Evolutionary conservation across 23 tunicate genomes (phyloP), one percentile per base, ranked within the genome.

Genomic region (Aplidium turbinatum): DNA sequence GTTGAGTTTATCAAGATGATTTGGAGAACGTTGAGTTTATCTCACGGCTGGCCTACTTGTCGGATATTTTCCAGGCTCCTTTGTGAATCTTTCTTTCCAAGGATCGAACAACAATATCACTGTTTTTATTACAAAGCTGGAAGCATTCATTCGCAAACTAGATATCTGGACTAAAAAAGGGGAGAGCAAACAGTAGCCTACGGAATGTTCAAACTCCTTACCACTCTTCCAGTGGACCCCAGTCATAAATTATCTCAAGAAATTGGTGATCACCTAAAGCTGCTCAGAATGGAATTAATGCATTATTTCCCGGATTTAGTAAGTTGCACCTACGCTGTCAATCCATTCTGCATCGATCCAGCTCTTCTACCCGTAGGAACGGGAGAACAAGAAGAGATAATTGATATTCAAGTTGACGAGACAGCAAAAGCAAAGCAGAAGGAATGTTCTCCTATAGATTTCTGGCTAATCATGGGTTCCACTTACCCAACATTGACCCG

Each of bases 371-470:
- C 63, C 58, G 73, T 78, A 46, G 78, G 78, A 73, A 55, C 67
- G 23, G 47, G 82, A 62, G 73, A 78, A 63, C 73, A 78, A 78
- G 82, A 63, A 73, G 73, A 78, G 48, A 78, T 63, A 9, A 78
- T 63, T 64, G 82, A 78, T 62, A 78, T 64, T 63, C 82, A 78
- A 78, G 60, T 33, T 78, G 82, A 78, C 60, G 63, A 63, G 28
- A 78, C 62, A 42, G 82, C 73, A 78, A 78, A 78, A 78, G 38
- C 73, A 62, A 63, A 42, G 61, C 82, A 63, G 73, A 78, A 47
- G 45, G 73, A 78, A 47, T 72, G 79, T 57, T 81, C 86, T 58
- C 79, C 86, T 39, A 81, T 81, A 70, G 75, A 72, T 47, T 81
- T 70, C 86, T 72, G 86, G 72, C 61, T 72, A 35, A 81, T 2